phyloP scores from a whole-genome alignment of 2,113 vertebrate genomes.

The Eubucco bourcierii region DNA sequence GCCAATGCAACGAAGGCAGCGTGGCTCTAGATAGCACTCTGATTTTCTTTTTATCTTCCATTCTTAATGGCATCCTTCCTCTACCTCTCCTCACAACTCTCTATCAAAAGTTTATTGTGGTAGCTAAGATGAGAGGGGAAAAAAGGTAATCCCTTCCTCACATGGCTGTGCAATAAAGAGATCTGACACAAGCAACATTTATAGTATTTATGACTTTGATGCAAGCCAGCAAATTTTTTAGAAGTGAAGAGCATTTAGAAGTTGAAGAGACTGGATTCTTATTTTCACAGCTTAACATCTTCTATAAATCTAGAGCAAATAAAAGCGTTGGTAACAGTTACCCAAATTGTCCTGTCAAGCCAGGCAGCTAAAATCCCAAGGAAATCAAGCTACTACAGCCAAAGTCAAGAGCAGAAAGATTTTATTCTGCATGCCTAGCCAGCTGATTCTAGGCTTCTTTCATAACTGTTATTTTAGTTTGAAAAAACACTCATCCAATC shows the following conservation, averaged over 20 bases:
- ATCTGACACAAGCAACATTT: conserved; percentile 20
- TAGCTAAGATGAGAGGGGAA: neutral
- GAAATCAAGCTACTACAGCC: neutral
- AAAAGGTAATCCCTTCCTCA: neutral
- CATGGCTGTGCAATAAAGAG: neutral
- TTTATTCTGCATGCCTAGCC: neutral
- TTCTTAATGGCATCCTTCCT: neutral
- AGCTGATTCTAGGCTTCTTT: neutral
- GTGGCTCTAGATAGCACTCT: neutral
- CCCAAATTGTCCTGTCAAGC: neutral
- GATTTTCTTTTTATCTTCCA: neutral
- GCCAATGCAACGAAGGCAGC: neutral
- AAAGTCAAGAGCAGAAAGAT: neutral
- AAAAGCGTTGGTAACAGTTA: neutral
- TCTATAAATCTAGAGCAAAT: neutral
- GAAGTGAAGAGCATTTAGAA: neutral
- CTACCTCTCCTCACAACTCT: neutral
- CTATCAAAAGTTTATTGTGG: neutral
- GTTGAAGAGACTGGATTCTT: neutral
- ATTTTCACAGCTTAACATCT: neutral
- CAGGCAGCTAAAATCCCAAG: neutral
- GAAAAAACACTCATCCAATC: neutral
- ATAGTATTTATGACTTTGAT: neutral
- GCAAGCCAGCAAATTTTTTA: conserved; percentile 19
- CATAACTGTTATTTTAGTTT: neutral